Conservation (phyloP, 2,113 vertebrate species). For the Leucosticte australis region DNA sequence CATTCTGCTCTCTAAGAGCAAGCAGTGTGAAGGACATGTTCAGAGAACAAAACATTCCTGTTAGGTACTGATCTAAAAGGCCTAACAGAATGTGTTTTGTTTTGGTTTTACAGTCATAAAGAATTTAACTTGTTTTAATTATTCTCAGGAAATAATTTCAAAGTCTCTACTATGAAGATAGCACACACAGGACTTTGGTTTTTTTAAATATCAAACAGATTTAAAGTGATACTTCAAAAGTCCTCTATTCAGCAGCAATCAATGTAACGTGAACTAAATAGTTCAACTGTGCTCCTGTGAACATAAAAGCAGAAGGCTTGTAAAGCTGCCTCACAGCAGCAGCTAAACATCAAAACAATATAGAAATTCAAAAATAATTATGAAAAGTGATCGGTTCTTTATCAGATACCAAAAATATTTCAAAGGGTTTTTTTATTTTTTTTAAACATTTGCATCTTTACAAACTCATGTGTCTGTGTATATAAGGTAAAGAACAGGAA, state of each 20-base stretch:
- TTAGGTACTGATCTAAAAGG: neutral
- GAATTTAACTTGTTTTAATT: conserved; percentile 26
- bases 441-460: neutral
- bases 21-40: neutral
- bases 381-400: neutral
- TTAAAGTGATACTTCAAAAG: conserved; percentile 27
- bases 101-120: neutral
- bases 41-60: neutral
- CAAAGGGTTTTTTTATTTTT: neutral
- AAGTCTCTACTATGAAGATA: neutral
- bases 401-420: neutral
- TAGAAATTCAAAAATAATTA: neutral
- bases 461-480: neutral
- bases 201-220: conserved; percentile 4
- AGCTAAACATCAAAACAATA: neutral
- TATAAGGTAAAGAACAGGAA: neutral
- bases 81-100: neutral
- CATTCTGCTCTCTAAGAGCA: neutral
- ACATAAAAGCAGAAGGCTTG: neutral
- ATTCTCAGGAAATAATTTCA: conserved; percentile 9
- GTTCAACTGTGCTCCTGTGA: neutral
- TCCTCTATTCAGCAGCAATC: neutral
- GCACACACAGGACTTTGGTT: neutral
- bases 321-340: neutral
- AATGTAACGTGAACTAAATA: neutral